phyloP scores from a whole-genome alignment of 2,797 vertebrate genomes.

The Poliocrania exsul region DNA sequence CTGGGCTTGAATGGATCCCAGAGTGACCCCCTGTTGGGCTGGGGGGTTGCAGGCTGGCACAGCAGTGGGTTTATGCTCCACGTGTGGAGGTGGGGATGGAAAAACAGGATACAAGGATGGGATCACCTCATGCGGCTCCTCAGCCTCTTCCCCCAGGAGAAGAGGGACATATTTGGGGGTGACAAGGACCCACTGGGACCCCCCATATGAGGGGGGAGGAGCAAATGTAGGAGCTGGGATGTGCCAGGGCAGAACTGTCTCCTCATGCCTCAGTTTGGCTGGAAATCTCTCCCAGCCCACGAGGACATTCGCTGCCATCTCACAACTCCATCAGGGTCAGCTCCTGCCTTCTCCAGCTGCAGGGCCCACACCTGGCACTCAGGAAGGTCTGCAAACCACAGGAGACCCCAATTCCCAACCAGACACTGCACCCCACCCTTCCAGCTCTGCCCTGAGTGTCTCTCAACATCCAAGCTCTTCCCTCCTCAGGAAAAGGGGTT shows the following conservation, averaged over 20 bases:
- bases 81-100: background rate
- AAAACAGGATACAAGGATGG: accelerated
- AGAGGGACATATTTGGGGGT: background rate
- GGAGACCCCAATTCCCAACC: too few relatives aligned
- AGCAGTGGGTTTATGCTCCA: accelerated
- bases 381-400: background rate
- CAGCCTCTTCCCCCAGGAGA: background rate
- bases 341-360: background rate
- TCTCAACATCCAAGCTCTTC: accelerated
- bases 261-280: background rate
- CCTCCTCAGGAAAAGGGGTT: background rate
- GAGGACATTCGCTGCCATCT: accelerated
- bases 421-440: accelerated
- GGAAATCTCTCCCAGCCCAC: background rate
- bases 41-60: accelerated
- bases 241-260: accelerated
- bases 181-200: background rate
- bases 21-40: accelerated
- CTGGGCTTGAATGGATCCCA: background rate
- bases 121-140: background rate
- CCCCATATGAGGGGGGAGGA: too few relatives aligned
- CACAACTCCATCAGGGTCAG: background rate
- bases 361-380: background rate
- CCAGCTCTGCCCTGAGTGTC: background rate
- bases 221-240: accelerated